phyloP scores from a whole-genome alignment of 2,113 vertebrate genomes.

The Anolis sagrei region DNA sequence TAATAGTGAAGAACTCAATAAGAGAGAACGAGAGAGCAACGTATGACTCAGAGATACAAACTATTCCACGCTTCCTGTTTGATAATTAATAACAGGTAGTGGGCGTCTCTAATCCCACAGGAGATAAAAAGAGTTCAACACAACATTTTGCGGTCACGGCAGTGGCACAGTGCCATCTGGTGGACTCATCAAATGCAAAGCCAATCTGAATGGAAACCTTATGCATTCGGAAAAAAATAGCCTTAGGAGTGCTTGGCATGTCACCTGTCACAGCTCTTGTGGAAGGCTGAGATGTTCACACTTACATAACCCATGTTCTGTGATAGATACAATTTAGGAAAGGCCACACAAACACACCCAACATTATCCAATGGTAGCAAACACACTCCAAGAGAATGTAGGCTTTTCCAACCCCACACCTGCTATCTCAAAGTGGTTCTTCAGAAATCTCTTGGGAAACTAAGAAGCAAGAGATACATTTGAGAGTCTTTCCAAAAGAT shows the following conservation, averaged over 20 bases:
- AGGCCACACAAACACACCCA: neutral
- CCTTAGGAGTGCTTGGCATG: neutral
- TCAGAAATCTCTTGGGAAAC: neutral
- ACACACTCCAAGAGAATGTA: neutral
- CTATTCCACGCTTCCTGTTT: fast-evolving
- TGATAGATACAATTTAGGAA: neutral
- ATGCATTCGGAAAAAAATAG: neutral
- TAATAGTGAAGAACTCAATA: fast-evolving
- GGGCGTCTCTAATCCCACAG: slow-evolving; percentile 2
- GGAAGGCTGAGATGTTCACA: neutral
- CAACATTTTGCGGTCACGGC: neutral
- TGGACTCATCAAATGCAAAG: slow-evolving; percentile 27
- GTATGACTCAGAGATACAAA: slow-evolving; percentile 3
- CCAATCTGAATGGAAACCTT: fast-evolving
- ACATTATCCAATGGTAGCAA: no score
- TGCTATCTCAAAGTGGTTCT: neutral
- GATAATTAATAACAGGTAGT: neutral
- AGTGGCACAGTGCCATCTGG: slow-evolving; percentile 62
- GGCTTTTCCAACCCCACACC: neutral
- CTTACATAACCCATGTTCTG: neutral
- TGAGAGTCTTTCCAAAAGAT: neutral
- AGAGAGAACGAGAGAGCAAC: fast-evolving
- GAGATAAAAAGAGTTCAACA: slow-evolving; percentile 6
- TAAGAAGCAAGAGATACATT: neutral
- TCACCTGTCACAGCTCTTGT: neutral